Evolutionary conservation across 1,140 invertebrate genomes (phyloP).

Genomic region (Zaprionus lachaisei): DNA sequence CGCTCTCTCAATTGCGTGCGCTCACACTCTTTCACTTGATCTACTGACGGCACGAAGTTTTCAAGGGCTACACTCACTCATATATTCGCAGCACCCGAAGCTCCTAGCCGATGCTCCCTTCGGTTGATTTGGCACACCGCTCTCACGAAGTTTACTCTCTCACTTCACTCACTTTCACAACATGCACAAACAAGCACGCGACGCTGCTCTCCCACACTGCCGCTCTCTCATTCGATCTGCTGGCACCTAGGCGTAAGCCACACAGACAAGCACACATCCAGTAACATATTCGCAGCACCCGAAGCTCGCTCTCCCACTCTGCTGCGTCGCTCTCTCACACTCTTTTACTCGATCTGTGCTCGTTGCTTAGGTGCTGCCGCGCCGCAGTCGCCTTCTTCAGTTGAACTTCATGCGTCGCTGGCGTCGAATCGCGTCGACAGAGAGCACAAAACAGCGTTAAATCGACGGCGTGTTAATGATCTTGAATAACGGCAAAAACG

Average conservation of each 20-base stretch:
- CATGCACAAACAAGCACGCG: no score
- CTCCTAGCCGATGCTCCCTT: background rate
- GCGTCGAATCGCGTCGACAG: slow-evolving; percentile 40
- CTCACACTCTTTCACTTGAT: background rate
- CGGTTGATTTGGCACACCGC: background rate
- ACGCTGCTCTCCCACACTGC: background rate
- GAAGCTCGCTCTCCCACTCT: background rate
- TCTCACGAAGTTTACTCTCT: slow-evolving; percentile 4
- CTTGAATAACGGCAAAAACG: slow-evolving; percentile 27
- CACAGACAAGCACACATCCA: background rate
- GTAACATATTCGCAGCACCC: background rate
- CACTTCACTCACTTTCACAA: no score
- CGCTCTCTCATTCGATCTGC: background rate
- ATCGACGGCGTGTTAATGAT: slow-evolving; percentile 43
- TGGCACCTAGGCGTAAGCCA: background rate
- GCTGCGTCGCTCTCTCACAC: background rate
- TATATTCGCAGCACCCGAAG: background rate
- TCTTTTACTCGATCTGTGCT: slow-evolving; percentile 9
- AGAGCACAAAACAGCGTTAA: background rate
- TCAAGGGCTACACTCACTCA: background rate
- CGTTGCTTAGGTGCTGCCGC: slow-evolving; percentile 24
- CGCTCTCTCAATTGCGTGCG: background rate
- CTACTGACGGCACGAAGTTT: no score
- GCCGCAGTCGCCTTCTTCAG: slow-evolving; percentile 31
- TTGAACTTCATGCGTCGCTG: slow-evolving; percentile 61